phyloP scores from a whole-genome alignment of 2,888 invertebrate genomes.

The Mesoligia furuncula region DNA sequence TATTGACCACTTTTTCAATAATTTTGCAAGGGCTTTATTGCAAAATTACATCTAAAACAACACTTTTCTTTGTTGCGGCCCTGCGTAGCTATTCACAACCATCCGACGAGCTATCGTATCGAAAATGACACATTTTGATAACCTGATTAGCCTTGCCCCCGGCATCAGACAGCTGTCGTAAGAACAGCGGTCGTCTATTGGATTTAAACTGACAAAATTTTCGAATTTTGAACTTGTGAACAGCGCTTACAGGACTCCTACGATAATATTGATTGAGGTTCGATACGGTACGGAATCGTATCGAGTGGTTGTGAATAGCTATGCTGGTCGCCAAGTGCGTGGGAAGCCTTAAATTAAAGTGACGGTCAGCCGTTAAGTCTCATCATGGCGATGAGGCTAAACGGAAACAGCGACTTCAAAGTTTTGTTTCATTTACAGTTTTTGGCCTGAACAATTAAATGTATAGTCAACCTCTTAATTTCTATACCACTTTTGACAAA shows the following conservation, averaged over 20 bases:
- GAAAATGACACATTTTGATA: background rate
- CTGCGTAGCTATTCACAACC: background rate
- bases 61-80: background rate
- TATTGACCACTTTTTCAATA: background rate
- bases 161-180: no score
- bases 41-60: background rate
- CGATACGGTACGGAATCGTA: no score
- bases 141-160: background rate
- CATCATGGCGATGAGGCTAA: background rate
- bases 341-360: background rate
- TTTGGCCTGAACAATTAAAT: background rate
- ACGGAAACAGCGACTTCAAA: background rate
- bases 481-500: background rate
- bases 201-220: no score
- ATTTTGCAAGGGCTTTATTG: background rate
- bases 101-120: background rate
- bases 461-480: background rate
- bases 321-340: background rate
- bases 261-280: background rate
- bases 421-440: background rate
- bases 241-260: background rate
- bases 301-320: no score
- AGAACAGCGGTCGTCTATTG: background rate
- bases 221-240: background rate
- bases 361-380: background rate